Evolutionary conservation across 2,888 invertebrate species (phyloP).

Genomic region (Dryobota labecula): DNA sequence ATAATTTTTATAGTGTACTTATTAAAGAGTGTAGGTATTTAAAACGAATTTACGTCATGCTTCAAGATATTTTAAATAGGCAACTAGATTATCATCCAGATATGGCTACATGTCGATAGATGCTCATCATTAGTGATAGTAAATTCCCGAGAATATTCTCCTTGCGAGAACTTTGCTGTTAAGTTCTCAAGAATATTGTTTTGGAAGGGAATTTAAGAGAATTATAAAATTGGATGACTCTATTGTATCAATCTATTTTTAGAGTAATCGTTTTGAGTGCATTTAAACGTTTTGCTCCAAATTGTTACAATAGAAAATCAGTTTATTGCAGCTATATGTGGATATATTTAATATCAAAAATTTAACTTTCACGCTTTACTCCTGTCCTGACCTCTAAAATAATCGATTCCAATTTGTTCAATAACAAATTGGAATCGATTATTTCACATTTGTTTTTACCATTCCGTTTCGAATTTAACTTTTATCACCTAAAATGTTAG

Average conservation of each 20-base stretch:
- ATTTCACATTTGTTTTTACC: not conserved
- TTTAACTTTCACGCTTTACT: not conserved
- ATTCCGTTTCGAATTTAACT: slow-evolving; percentile 15
- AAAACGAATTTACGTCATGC: not conserved
- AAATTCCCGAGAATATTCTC: no score
- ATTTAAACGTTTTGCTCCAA: not conserved
- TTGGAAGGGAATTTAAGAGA: no score
- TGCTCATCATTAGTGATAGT: not conserved
- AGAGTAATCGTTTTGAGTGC: no score
- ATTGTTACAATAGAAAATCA: not conserved
- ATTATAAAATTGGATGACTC: no score
- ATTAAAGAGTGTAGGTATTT: not conserved
- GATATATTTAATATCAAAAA: slow-evolving; percentile 2
- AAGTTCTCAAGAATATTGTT: no score
- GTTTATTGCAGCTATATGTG: not conserved
- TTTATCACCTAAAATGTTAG: slow-evolving; percentile 22
- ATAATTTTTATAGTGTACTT: not conserved
- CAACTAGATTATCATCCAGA: not conserved
- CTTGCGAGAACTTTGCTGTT: no score
- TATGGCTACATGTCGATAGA: not conserved
- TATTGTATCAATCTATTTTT: no score
- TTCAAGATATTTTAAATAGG: not conserved
- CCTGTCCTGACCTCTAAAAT: slow-evolving; percentile 21
- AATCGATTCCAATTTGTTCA: slow-evolving; percentile 5
- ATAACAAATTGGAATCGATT: no score